Percentiles rank a stretch among this genome's conserved stretches.
phyloP scores from a whole-genome alignment of 2,113 vertebrate genomes.

The Sorex fumeus region DNA sequence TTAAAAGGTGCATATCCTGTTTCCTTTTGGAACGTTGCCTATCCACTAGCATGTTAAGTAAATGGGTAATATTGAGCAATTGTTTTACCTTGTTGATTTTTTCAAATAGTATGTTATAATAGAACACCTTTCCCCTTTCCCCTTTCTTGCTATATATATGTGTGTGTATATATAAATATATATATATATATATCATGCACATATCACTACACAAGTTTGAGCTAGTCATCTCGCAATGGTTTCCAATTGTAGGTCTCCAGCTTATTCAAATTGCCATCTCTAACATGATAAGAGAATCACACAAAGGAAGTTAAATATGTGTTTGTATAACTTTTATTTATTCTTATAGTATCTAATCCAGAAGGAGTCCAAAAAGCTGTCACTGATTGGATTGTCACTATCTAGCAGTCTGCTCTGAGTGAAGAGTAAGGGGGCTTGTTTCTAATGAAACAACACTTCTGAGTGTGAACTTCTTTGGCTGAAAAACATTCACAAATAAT shows the following conservation, averaged over 20 bases:
- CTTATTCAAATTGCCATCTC: background rate
- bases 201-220: background rate
- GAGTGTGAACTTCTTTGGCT: background rate
- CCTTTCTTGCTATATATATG: background rate
- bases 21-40: background rate
- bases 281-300: background rate
- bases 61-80: background rate
- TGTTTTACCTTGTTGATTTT: background rate
- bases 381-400: background rate
- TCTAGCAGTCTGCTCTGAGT: background rate
- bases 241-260: no score
- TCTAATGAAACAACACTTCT: background rate
- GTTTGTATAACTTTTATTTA: slow-evolving; percentile 13
- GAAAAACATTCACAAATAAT: slow-evolving; percentile 23
- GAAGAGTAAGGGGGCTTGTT: background rate
- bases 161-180: no score
- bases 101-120: slow-evolving; percentile 1
- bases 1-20: background rate
- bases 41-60: background rate
- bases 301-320: background rate
- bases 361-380: background rate
- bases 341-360: background rate
- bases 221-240: background rate
- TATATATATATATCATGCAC: no score
- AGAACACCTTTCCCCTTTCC: background rate